Evolutionary conservation across 2,888 invertebrate species (phyloP).

Genomic region (Theristus sp.): DNA sequence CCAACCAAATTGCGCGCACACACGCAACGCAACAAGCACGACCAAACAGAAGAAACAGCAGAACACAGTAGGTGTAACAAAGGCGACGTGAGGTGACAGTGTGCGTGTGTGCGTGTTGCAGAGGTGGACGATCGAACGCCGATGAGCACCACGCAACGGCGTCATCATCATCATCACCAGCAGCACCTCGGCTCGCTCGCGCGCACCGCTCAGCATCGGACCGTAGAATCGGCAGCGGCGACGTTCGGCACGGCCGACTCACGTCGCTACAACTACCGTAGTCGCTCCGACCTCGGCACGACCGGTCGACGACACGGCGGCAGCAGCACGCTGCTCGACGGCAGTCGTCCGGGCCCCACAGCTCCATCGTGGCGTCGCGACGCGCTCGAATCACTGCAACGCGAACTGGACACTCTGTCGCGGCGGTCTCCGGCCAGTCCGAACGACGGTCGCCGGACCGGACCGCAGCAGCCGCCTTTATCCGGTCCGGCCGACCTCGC

Average conservation of each 20-base stretch:
- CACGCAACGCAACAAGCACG: no score
- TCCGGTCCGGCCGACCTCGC: not conserved
- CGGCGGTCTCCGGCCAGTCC: slow-evolving; percentile 15
- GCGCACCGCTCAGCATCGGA: not conserved
- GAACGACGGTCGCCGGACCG: not conserved
- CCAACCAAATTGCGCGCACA: no score
- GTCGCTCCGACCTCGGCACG: slow-evolving; percentile 20
- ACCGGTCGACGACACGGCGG: slow-evolving; percentile 23
- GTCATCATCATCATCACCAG: no score
- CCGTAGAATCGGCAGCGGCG: not conserved
- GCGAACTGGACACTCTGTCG: slow-evolving; percentile 25
- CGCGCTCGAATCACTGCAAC: slow-evolving; percentile 25
- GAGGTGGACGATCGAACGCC: not conserved
- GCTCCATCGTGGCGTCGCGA: slow-evolving; percentile 21
- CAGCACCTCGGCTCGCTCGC: not conserved
- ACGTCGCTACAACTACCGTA: slow-evolving; percentile 25
- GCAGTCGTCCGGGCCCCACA: slow-evolving; percentile 24
- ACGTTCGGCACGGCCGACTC: slow-evolving; percentile 4
- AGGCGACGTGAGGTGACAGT: no score
- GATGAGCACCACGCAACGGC: not conserved
- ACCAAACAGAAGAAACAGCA: no score
- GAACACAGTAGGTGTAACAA: no score
- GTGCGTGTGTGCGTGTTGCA: no score
- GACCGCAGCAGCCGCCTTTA: not conserved
- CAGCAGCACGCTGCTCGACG: slow-evolving; percentile 26